Conservation (phyloP, 2,113 vertebrate genomes). For the Takifugu bimaculatus region DNA sequence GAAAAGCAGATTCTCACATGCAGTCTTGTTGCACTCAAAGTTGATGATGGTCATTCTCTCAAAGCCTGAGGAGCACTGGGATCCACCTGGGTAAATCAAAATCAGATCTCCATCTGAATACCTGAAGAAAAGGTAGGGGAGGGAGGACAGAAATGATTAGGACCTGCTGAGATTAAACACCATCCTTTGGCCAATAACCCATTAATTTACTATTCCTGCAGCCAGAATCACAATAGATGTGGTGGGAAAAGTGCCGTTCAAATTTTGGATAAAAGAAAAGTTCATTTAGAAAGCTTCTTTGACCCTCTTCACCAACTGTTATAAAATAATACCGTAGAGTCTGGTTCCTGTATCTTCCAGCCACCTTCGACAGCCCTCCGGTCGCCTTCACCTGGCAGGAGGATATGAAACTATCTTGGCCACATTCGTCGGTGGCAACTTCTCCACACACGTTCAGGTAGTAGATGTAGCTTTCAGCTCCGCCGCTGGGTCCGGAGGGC, state of each 20-base stretch:
- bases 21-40: constrained; percentile 86
- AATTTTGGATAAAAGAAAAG: no score
- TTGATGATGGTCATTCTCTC: constrained; percentile 95
- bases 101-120: constrained; percentile 96
- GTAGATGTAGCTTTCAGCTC: constrained; percentile 76
- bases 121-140: constrained; percentile 57
- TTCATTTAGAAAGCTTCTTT: no score
- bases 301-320: no score
- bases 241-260: no score
- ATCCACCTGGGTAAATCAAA: constrained; percentile 84
- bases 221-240: no score
- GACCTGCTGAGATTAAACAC: no score
- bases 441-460: constrained; percentile 85
- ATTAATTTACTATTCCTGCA: background rate
- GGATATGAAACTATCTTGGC: constrained; percentile 48
- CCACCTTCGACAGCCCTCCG: constrained; percentile 60
- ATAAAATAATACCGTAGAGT: constrained; percentile 78
- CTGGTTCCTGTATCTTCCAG: constrained; percentile 84
- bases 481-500: constrained; percentile 53
- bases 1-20: constrained; percentile 73
- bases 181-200: no score
- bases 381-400: constrained; percentile 83
- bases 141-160: background rate
- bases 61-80: constrained; percentile 84
- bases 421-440: constrained; percentile 55